Conservation (phyloP, 1,140 invertebrate genomes). For the Drosophila paulistorum region DNA sequence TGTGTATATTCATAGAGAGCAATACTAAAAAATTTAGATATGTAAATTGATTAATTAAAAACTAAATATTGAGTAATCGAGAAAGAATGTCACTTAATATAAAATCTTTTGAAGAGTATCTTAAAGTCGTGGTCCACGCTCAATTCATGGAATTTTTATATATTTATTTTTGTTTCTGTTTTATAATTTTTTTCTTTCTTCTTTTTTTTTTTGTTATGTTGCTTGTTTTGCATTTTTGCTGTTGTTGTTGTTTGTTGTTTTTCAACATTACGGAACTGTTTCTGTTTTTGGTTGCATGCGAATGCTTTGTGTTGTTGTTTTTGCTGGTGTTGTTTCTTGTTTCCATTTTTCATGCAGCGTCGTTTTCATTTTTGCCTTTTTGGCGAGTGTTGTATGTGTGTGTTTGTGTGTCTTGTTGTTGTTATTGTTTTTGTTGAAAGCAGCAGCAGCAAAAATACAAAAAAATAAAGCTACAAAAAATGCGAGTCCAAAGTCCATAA, state of each 20-base stretch:
- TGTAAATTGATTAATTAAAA: too few species aligned
- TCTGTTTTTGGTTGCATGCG: slow-evolving; percentile 64
- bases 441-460: slow-evolving; percentile 20
- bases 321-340: slow-evolving; percentile 59
- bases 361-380: slow-evolving; percentile 72
- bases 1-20: too few species aligned
- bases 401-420: slow-evolving; percentile 22
- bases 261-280: slow-evolving; percentile 68
- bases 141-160: background rate
- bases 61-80: too few species aligned
- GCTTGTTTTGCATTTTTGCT: slow-evolving; percentile 29
- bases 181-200: slow-evolving; percentile 23
- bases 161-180: slow-evolving; percentile 14
- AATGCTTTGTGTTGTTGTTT: slow-evolving; percentile 47
- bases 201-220: slow-evolving; percentile 24
- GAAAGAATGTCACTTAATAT: too few species aligned
- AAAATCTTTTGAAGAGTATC: background rate
- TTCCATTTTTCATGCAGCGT: slow-evolving; percentile 74
- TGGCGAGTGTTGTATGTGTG: slow-evolving; percentile 48
- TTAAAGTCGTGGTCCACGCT: background rate
- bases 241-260: slow-evolving; percentile 59
- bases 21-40: too few species aligned
- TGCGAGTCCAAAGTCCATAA: slow-evolving; percentile 76
- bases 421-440: slow-evolving; percentile 29
- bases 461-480: slow-evolving; percentile 28